Evolutionary conservation across 2,888 invertebrate species (phyloP), one percentile per base, ranked within the genome.

Genomic region (Xiphydria camelus): DNA sequence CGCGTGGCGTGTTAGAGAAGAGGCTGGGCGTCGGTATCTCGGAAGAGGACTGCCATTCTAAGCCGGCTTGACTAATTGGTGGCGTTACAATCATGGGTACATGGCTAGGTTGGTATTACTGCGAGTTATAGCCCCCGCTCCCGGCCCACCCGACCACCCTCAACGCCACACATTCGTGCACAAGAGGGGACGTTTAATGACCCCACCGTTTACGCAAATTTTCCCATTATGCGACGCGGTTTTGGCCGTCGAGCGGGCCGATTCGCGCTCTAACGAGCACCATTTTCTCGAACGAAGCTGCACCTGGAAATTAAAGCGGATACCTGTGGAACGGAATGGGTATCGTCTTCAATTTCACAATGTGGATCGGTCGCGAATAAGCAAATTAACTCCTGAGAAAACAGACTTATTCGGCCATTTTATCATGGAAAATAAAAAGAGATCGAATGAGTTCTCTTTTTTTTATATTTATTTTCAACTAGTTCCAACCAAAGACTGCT

Each of bases 31-130:
- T 9, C 2, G n/a, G 57, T 64, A 68, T 68, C 63, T 62, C 55
- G 57, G 53, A 54, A 57, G 62, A 64, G 60, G 53, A 55, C 62
- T 64, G 70, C 68, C 70, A 70, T 68, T 64, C 70, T 75, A 75
- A 75, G 70, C 74, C 69, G 65, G 66, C 70, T 73, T 73, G 75
- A 75, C 74, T 75, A 75, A 75, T 75, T 75, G 75, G 73, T 67
- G 65, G 69, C 70, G 71, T 73, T 75, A 75, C 73, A 74, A 75
- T 75, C 75, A 73, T 73, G 73, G 72, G 67, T 70, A 72, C 73
- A 73, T 67, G 74, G 70, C 73, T 72, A 72, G 74, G 72, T 75
- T 72, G 74, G 75, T 72, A 75, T 75, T 74, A 73, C 70, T 69
- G 70, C 73, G 72, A 75, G 73, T 74, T 74, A 74, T 73, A 66